Conservation (phyloP, 1,140 invertebrate species). For the Drepana arcuata region DNA sequence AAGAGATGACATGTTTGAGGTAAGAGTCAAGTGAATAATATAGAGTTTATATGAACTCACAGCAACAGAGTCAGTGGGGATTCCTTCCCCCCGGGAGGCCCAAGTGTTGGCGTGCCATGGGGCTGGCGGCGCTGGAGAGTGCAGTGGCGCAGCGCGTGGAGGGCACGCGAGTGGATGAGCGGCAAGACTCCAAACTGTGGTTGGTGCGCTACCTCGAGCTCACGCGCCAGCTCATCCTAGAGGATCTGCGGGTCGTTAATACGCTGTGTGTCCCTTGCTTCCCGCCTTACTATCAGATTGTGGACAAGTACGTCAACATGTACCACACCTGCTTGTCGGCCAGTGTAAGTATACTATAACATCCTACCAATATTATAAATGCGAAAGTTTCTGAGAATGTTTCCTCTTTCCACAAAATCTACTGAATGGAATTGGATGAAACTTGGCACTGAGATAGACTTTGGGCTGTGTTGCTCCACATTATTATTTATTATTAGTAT, state of each 20-base stretch:
- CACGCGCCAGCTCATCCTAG: conserved; percentile 89
- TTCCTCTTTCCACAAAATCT: too few species aligned
- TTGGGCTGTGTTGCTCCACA: too few species aligned
- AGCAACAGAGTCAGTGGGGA: conserved; percentile 84
- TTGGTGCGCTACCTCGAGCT: conserved; percentile 85
- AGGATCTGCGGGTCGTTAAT: conserved; percentile 94
- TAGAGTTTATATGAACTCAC: too few species aligned
- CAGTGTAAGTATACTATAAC: conserved; percentile 87
- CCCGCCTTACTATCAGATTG: conserved; percentile 95
- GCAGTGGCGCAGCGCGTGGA: conserved; percentile 89
- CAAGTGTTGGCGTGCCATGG: conserved; percentile 92
- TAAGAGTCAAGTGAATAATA: too few species aligned
- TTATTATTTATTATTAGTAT: not conserved
- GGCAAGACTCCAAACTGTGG: conserved; percentile 96
- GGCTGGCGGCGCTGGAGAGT: conserved; percentile 86
- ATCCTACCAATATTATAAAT: too few species aligned
- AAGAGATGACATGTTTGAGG: too few species aligned
- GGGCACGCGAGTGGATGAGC: conserved; percentile 93
- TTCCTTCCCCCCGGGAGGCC: conserved; percentile 95
- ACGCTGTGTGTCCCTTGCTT: conserved; percentile 95
- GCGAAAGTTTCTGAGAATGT: too few species aligned
- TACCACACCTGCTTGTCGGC: conserved; percentile 91
- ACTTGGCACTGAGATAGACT: too few species aligned
- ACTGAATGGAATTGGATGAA: too few species aligned
- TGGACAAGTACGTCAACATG: conserved; percentile 92